Evolutionary conservation across 92 coral and sea anemone genomes (phyloP).

Genomic region (Epizoanthus ramosus): DNA sequence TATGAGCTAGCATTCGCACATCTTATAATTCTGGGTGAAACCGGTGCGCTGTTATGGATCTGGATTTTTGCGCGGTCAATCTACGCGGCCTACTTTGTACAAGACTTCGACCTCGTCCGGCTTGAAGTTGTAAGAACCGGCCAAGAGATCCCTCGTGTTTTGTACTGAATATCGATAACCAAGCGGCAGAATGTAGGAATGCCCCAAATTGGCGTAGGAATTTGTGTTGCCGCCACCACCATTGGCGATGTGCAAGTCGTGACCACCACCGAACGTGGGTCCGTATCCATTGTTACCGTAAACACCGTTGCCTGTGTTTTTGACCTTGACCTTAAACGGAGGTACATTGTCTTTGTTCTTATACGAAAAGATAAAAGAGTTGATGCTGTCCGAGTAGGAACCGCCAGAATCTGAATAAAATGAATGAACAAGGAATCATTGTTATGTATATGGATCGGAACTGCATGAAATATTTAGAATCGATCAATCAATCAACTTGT

Average conservation of each 20-base stretch:
- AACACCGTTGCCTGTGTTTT: background rate
- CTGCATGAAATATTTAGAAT: background rate
- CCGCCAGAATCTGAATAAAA: constrained; percentile 30
- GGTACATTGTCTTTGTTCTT: constrained; percentile 18
- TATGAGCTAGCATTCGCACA: too few relatives aligned
- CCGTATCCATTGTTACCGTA: constrained; percentile 20
- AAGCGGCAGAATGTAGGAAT: constrained; percentile 15
- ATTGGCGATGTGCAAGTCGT: constrained; percentile 25
- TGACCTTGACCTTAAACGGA: constrained; percentile 25
- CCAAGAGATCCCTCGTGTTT: constrained; percentile 19
- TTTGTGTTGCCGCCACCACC: constrained; percentile 14
- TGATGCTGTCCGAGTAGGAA: constrained; percentile 16
- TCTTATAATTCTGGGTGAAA: too few relatives aligned
- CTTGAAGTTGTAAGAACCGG: constrained; percentile 28
- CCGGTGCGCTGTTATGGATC: too few relatives aligned
- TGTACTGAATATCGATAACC: constrained; percentile 13
- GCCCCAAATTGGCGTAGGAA: constrained; percentile 38
- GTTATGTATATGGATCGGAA: too few relatives aligned
- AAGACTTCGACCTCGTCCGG: constrained; percentile 38
- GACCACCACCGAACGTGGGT: constrained; percentile 45
- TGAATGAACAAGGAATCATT: background rate
- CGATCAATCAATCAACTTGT: too few relatives aligned
- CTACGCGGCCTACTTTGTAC: constrained; percentile 30
- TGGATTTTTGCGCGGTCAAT: background rate
- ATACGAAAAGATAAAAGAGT: constrained; percentile 34